These are phyloP conservation scores for Eupithecia tripunctaria DNA, from an alignment of 2,888 invertebrate species.

Conservation along the genomic window DNA sequence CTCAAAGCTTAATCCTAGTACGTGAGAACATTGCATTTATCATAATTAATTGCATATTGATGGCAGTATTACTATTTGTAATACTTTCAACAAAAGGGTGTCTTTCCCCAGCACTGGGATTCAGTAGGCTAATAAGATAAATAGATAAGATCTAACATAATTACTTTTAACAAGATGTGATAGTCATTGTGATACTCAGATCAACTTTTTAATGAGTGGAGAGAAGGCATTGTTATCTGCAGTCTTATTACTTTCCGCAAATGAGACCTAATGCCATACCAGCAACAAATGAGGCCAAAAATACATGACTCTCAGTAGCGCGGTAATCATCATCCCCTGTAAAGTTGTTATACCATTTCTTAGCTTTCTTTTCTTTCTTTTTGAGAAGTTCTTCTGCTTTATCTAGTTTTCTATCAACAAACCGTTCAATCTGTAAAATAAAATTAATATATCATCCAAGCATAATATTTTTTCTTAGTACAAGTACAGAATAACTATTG, in stretches of 20 bases:
- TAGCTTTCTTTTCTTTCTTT: conserved; percentile 88
- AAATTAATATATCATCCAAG: conserved; percentile 19
- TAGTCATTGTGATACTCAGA: neutral
- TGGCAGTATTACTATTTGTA: too few species aligned
- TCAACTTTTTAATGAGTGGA: conserved; percentile 30
- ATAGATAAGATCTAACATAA: neutral
- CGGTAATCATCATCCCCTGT: conserved; percentile 87
- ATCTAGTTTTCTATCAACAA: conserved; percentile 91
- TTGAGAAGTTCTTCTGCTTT: conserved; percentile 90
- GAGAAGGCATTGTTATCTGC: conserved; percentile 12
- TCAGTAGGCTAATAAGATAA: neutral
- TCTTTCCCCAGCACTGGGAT: neutral
- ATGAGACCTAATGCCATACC: conserved; percentile 90
- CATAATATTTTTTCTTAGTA: neutral
- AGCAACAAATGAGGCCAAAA: conserved; percentile 91
- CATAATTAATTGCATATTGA: neutral
- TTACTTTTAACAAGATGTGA: neutral
- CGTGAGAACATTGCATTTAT: neutral
- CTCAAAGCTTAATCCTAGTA: neutral
- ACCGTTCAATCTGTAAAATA: conserved; percentile 89
- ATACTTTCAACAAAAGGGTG: neutral
- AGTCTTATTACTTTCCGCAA: conserved; percentile 70
- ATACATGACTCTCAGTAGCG: conserved; percentile 91
- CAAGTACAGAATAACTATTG: neutral
- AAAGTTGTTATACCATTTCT: conserved; percentile 90